Percentiles rank a stretch among this genome's conserved stretches.
phyloP scores from a whole-genome alignment of 2,797 vertebrate genomes.

The Gobio occitaniae region DNA sequence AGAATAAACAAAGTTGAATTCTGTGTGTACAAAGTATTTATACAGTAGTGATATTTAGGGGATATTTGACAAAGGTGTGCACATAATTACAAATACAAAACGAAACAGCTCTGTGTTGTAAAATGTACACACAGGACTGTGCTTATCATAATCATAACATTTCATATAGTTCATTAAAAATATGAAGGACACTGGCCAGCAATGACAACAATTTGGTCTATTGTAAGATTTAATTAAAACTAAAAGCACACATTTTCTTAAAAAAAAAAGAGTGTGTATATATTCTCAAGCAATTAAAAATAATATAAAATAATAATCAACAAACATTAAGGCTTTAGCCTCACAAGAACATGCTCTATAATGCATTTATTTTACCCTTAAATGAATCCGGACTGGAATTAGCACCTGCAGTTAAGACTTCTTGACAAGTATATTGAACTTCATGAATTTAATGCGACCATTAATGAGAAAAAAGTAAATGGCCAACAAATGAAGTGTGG shows the following conservation, averaged over 20 bases:
- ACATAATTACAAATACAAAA: neutral
- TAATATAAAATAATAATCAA: neutral
- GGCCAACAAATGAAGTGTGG: conserved; percentile 23
- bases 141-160: neutral
- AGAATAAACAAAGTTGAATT: neutral
- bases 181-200: neutral
- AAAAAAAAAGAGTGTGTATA: neutral
- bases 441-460: neutral
- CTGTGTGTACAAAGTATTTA: neutral
- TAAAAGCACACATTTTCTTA: neutral
- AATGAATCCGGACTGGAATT: neutral
- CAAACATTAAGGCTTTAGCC: neutral
- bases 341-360: neutral
- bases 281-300: neutral
- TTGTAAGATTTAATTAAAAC: neutral
- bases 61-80: neutral
- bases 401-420: neutral
- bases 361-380: neutral
- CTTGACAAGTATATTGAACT: neutral
- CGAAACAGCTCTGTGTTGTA: neutral
- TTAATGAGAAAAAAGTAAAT: conserved; percentile 40
- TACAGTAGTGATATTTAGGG: neutral
- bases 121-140: neutral
- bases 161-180: neutral
- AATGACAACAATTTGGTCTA: neutral